Evolutionary conservation across 1,140 invertebrate species (phyloP).

Genomic region (Dolichoris vasculosae): DNA sequence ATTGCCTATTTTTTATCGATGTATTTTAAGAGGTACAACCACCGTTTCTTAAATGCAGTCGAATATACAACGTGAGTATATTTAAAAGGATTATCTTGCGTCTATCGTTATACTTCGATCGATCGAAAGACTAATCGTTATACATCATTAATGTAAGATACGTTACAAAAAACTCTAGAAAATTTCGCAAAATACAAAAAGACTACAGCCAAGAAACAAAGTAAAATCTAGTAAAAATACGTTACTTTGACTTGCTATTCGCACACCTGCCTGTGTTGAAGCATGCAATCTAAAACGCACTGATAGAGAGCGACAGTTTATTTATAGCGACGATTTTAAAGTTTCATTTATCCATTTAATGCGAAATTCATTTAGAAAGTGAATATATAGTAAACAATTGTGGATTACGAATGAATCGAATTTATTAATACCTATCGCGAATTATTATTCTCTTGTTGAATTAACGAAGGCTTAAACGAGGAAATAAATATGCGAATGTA

Average conservation of each 20-base stretch:
- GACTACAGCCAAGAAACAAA: not conserved
- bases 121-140: constrained; percentile 1
- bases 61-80: not conserved
- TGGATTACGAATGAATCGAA: not conserved
- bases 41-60: not conserved
- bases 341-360: constrained; percentile 3
- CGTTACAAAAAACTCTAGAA: too few species aligned
- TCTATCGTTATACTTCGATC: not conserved
- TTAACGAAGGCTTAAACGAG: not conserved
- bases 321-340: constrained; percentile 1
- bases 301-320: constrained; percentile 46
- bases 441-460: not conserved
- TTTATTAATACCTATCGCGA: constrained; percentile 26
- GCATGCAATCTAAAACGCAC: constrained; percentile 46
- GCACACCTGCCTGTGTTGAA: constrained; percentile 29
- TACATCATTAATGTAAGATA: not conserved
- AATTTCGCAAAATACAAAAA: not conserved
- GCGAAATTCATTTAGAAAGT: not conserved
- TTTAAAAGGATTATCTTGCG: not conserved
- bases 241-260: not conserved
- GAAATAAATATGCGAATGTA: constrained; percentile 62
- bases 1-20: not conserved
- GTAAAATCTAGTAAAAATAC: not conserved
- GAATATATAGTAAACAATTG: not conserved
- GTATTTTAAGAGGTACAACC: not conserved